These are phyloP conservation scores for Heliocidaris erythrogramma DNA, from an alignment of 35 echinoderm and acorn worm genomes.

Conservation along the genomic window DNA sequence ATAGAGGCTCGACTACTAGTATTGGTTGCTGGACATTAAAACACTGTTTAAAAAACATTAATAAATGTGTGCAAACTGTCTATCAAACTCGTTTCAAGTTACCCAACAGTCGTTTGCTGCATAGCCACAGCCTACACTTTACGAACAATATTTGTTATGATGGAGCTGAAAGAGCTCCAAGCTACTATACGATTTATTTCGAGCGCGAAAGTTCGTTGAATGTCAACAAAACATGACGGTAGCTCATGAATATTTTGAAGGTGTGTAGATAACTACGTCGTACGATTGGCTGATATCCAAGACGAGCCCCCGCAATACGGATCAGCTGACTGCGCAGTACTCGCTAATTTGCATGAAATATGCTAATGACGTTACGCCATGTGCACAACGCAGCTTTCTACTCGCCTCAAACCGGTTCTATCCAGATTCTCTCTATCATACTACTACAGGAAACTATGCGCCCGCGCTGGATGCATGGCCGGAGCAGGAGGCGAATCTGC, in stretches of 20 bases:
- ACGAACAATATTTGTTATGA: too few species aligned
- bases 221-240: constrained; percentile 7
- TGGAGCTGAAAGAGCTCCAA: too few species aligned
- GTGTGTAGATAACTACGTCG: not conserved
- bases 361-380: not conserved
- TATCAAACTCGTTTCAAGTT: too few species aligned
- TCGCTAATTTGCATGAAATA: constrained; percentile 1
- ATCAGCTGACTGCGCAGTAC: constrained; percentile 4
- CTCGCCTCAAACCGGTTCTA: constrained; percentile 41
- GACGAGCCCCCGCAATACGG: not conserved
- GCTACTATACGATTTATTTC: too few species aligned
- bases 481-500: not conserved
- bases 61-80: too few species aligned
- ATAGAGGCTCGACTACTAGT: too few species aligned
- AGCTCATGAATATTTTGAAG: constrained; percentile 14
- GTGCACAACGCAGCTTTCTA: constrained; percentile 14
- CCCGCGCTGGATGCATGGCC: too few species aligned
- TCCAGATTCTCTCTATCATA: not conserved
- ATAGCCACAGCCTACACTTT: too few species aligned
- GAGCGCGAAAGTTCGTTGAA: constrained; percentile 15
- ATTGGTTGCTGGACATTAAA: too few species aligned
- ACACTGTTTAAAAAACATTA: too few species aligned
- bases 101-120: too few species aligned
- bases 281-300: not conserved
- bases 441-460: not conserved